phyloP scores from a whole-genome alignment of 2,113 vertebrate genomes.

The Nasalis larvatus region DNA sequence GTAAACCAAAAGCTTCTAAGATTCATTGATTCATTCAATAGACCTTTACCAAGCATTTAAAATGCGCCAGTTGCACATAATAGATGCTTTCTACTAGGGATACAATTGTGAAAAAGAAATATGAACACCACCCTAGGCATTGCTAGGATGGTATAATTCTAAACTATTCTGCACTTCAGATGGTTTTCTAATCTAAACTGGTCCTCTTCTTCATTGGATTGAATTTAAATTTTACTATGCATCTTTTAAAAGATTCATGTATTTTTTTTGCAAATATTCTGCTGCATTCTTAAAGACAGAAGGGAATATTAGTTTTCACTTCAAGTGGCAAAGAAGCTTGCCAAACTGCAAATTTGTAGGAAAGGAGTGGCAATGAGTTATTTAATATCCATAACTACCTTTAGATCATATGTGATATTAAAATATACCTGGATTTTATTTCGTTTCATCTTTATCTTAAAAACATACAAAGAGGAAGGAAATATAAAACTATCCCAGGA shows the following conservation, averaged over 20 bases:
- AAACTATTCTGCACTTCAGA: not conserved
- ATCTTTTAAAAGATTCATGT: not conserved
- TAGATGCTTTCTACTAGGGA: not conserved
- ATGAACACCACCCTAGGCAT: fast-evolving
- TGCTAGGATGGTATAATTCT: not conserved
- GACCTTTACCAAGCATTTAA: not conserved
- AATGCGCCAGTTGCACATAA: not conserved
- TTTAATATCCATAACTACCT: not conserved
- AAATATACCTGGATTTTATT: slow-evolving; percentile 5
- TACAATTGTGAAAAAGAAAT: not conserved
- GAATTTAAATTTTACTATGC: not conserved
- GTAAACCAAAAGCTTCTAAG: not conserved
- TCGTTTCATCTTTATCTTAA: not conserved
- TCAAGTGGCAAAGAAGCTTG: not conserved
- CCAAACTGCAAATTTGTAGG: not conserved
- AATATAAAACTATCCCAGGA: not conserved
- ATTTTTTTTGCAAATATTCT: not conserved
- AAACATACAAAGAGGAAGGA: not conserved
- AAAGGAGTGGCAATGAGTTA: not conserved
- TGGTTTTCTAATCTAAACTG: not conserved
- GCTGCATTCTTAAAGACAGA: not conserved
- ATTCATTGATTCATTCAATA: not conserved
- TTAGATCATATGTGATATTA: not conserved
- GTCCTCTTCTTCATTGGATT: not conserved
- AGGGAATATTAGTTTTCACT: not conserved